These are phyloP conservation scores for Peucedramus taeniatus DNA, from an alignment of 2,113 vertebrate species.

Conservation along the genomic window DNA sequence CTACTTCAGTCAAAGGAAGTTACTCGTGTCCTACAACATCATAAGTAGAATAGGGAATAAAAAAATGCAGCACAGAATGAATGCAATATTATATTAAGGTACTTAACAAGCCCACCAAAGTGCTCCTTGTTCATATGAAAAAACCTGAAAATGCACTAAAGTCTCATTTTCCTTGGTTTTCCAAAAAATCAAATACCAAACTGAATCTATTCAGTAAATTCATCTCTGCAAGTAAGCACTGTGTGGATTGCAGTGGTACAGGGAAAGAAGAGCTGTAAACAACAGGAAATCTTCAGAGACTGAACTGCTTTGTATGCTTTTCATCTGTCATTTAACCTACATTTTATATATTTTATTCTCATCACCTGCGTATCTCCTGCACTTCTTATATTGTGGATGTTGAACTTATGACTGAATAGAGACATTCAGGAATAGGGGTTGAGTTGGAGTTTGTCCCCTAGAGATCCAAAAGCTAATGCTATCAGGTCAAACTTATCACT, in stretches of 20 bases:
- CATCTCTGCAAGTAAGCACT: not conserved
- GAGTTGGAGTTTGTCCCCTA: not conserved
- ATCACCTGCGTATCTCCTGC: not conserved
- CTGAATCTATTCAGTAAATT: not conserved
- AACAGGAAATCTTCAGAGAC: not conserved
- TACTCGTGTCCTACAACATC: not conserved
- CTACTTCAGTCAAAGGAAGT: not conserved
- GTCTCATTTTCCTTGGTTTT: not conserved
- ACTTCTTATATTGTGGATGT: not conserved
- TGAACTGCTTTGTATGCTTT: not conserved
- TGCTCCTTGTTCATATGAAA: not conserved
- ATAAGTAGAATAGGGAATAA: not conserved
- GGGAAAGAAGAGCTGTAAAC: not conserved
- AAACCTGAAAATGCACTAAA: rapidly evolving
- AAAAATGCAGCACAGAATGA: not conserved
- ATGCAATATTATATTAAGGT: not conserved
- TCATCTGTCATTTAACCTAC: not conserved
- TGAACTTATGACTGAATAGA: not conserved
- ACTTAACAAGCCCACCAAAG: not conserved
- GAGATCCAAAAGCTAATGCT: not conserved
- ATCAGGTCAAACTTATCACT: not conserved
- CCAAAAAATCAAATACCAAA: not conserved
- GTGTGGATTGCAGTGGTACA: not conserved
- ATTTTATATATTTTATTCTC: not conserved
- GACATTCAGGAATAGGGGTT: not conserved